Evolutionary conservation across 2,797 vertebrate genomes (phyloP), one percentile per base, ranked within the genome.

Genomic region (Sebastes cheni): DNA sequence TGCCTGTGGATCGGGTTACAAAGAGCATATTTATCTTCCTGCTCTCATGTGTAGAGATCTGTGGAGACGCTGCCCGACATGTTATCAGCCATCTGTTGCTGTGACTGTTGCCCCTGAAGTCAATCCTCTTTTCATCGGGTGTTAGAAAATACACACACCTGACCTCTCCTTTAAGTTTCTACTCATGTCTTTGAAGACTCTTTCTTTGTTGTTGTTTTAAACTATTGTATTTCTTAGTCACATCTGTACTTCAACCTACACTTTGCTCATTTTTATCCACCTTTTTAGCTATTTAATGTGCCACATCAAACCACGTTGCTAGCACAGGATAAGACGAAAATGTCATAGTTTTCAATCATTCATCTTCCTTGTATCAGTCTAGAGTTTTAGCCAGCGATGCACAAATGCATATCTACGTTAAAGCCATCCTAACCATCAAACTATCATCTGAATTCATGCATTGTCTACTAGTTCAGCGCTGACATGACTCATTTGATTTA

Each of bases 11-110:
- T 8, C 4, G 12, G 13, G 2, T 58, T n/a, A 16, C 34, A 42
- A n/a, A 80, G 42, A 61, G 58, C 20, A 11, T 7, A 50, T 5
- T 27, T 8, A 22, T 71, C 42, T 14, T 5, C 23, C 67, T 36
- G 68, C 14, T 66, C 25, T 69, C 20, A 16, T 68, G 55, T 52
- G 60, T 25, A 36, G 30, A 65, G 84, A 74, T 76, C 81, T 72
- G 22, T 18, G 42, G 50, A 61, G 8, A 20, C 39, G 55, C 72
- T 46, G 34, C 61, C 32, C 20, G 0, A 20, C 77, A 12, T 39
- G 23, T 65, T 55, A 50, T 64, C 11, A 46, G 18, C 87, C 88
- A 89, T 89, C 90, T 90, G 89, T 72, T 55, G 59, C 77, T 58
- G 67, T 62, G 65, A 69, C 55, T 29, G 11, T 46, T 75, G 62